These are phyloP conservation scores for Lepilemur septentrionalis DNA, from an alignment of 2,797 vertebrate genomes.

Conservation along the genomic window DNA sequence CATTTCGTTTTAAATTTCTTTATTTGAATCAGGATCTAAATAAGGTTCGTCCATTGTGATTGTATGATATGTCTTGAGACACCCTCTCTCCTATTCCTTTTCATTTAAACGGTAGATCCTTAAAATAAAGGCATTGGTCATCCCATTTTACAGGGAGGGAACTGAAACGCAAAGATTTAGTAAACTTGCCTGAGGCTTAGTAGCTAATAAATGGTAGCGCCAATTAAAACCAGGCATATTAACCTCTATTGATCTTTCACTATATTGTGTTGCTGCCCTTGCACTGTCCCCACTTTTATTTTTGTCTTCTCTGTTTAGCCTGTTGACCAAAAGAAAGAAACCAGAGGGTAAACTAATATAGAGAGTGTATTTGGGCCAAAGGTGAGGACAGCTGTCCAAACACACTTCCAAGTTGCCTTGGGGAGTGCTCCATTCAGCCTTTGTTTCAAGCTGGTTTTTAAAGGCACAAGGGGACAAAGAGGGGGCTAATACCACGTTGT, in stretches of 20 bases:
- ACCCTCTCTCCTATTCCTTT: not conserved
- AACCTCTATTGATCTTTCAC: not conserved
- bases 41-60: not conserved
- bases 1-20: not conserved
- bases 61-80: not conserved
- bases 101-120: not conserved
- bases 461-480: not conserved
- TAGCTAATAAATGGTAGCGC: not conserved
- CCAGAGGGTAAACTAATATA: not conserved
- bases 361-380: not conserved
- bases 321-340: not conserved
- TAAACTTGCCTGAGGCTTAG: not conserved
- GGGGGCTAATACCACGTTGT: not conserved
- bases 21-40: not conserved
- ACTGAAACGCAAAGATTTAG: not conserved
- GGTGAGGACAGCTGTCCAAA: not conserved
- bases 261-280: not conserved
- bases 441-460: not conserved
- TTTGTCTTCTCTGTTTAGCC: not conserved
- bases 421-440: not conserved
- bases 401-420: not conserved
- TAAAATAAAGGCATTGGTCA: not conserved
- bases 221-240: not conserved
- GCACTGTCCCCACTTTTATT: not conserved
- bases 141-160: not conserved